Percentiles rank a stretch among this genome's conserved stretches.
These are phyloP conservation scores for Silvanus unidentatus DNA, from an alignment of 2,888 invertebrate species.

Conservation along the genomic window DNA sequence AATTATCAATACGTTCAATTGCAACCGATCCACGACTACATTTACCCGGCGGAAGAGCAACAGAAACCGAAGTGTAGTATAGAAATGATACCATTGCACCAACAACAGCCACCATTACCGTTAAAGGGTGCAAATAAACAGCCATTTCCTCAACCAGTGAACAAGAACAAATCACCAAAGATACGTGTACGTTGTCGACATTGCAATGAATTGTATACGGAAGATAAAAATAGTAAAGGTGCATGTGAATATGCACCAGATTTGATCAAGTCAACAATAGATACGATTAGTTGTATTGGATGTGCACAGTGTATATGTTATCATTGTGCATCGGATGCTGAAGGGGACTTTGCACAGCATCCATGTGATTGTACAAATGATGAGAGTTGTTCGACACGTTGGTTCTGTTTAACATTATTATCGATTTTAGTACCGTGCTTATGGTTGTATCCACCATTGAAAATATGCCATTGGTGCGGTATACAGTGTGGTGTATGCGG, in stretches of 20 bases:
- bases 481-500: slow-evolving; percentile 77
- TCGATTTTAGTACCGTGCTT: slow-evolving; percentile 87
- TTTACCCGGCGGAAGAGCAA: slow-evolving; percentile 69
- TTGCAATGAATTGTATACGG: slow-evolving; percentile 75
- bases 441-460: slow-evolving; percentile 87
- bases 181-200: slow-evolving; percentile 53
- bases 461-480: slow-evolving; percentile 78
- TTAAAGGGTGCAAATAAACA: slow-evolving; percentile 33
- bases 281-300: slow-evolving; percentile 72
- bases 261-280: slow-evolving; percentile 70
- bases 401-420: slow-evolving; percentile 79
- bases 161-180: slow-evolving; percentile 18
- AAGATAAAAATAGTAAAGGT: slow-evolving; percentile 81
- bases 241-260: slow-evolving; percentile 85
- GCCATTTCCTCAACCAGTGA: slow-evolving; percentile 17
- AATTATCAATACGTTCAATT: slow-evolving; percentile 81
- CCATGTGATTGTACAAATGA: slow-evolving; percentile 76
- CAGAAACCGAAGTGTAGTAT: slow-evolving; percentile 52
- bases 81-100: slow-evolving; percentile 15
- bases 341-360: slow-evolving; percentile 79
- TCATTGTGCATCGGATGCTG: slow-evolving; percentile 88
- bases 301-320: slow-evolving; percentile 88
- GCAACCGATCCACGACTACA: slow-evolving; percentile 78
- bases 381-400: slow-evolving; percentile 71
- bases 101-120: slow-evolving; percentile 48